Conservation (phyloP, 2,888 invertebrate species). For the Chrysotoxum bicinctum region DNA sequence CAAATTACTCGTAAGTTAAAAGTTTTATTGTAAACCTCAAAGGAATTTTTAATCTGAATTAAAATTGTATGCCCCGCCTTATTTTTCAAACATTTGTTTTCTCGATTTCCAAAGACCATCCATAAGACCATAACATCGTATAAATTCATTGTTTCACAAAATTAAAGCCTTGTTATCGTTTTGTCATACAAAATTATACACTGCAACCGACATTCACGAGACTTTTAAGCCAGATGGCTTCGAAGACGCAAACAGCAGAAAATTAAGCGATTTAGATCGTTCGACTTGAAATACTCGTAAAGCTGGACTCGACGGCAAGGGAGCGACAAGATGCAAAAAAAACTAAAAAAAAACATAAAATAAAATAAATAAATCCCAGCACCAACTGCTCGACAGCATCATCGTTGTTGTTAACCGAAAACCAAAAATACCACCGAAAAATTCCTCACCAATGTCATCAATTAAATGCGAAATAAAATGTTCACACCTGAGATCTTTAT, state of each 20-base stretch:
- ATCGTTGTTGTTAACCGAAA: conserved; percentile 70
- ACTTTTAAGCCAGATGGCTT: conserved; percentile 52
- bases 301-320: conserved; percentile 10
- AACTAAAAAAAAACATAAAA: background rate
- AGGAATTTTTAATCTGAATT: background rate
- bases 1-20: no score
- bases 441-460: conserved; percentile 81
- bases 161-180: conserved; percentile 59
- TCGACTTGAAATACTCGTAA: conserved; percentile 57
- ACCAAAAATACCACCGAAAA: conserved; percentile 78
- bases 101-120: conserved; percentile 4
- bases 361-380: conserved; percentile 14
- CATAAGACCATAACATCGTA: background rate
- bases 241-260: conserved; percentile 22
- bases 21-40: no score
- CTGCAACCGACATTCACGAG: conserved; percentile 58
- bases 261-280: conserved; percentile 67
- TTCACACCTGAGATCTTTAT: conserved; percentile 82
- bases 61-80: background rate
- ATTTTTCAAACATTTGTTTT: background rate
- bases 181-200: conserved; percentile 66
- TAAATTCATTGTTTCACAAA: conserved; percentile 49
- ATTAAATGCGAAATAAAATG: conserved; percentile 78
- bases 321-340: conserved; percentile 51
- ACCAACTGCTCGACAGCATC: conserved; percentile 29